Base-by-base conservation (phyloP, 2,888 invertebrate genomes). In the Tuberolachnus salignus region DNA sequence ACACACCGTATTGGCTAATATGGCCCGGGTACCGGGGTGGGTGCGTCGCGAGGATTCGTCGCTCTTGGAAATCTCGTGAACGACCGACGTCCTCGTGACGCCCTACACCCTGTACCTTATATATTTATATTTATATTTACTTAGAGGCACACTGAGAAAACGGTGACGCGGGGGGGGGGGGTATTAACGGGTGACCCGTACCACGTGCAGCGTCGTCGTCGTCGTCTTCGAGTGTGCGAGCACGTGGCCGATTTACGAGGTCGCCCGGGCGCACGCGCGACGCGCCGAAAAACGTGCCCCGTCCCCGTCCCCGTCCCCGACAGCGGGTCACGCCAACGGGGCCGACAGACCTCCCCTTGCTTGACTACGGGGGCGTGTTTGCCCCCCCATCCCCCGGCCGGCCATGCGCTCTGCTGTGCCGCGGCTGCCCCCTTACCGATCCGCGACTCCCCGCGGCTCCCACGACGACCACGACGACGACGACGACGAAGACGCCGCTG, bases 301-400 rank as follows among this genome's bases (percentile, higher is more conserved):
- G n/a, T 13, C 44, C 44, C 4, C 19, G 4, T 23, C 55, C 16
- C 19, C 26, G 0, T 6, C 1, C n/a, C 3, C 19, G 23, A 57
- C 57, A 8, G 23, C 9, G 8, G 3, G 1, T 21, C 44, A 23
- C 26, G 26, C 6, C 23, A 14, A 8, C 46, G 9, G 19, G 13
- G n/a, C 53, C 21, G 34, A n/a, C 42, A 63, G 51, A 69, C 69
- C 59, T 46, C 69, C 67, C 69, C 78, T 78, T 69, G 78, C 78
- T 78, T 69, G 78, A 78, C 78, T 55, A 78, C 69, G 78, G 78
- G 67, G 78, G 78, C 78, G 78, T 78, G 78, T 78, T 67, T 57
- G 69, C 34, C 59, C 66, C 59, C 19, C 46, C 21, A 8, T 1
- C 57, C 16, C n/a, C 16, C n/a, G 6, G 4, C 10, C 26, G 8